Base-by-base conservation (phyloP, 2,113 vertebrate species). In the Alligator sinensis region DNA sequence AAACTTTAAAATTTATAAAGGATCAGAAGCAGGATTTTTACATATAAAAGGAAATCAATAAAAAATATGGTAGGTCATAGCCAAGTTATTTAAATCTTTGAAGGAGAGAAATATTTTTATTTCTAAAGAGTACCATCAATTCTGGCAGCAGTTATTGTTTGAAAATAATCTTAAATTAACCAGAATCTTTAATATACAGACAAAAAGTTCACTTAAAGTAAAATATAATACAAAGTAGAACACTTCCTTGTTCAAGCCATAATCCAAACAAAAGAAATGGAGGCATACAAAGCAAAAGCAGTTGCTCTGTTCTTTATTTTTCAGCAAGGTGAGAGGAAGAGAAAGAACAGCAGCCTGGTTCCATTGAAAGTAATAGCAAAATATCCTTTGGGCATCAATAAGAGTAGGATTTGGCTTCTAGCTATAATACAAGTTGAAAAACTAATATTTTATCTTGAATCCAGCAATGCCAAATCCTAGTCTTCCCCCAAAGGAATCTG, bases 41-140 rank as follows among this genome's bases (percentile, higher is more conserved):
- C 38, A 63, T 1, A 0, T 27, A 84, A 94, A 87, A 38, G 55
- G 62, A 79, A 87, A 75, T 11, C 74, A 22, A 58, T 82, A 54
- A 10, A 64, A 90, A 54, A 92, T 62, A 66, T 78, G 17, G 22
- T 9, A 30, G 7, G 8, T 77, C 15, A 86, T 57, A 89, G 81
- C 83, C 2, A 3, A 95, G 64, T 86, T 96, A 96, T 30, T 86
- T 60, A 87, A 93, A 84, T 77, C 60, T 66, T 25, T 63, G n/a
- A 59, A 91, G 59, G 25, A 92, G 58, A 77, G 54, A 7, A 72
- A 81, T 18, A 77, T 47, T 47, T 47, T 47, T 47, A 47, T 47
- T 47, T 47, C 47, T 47, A 47, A 47, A 47, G 57, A 17, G 57
- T 25, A 12, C 22, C 38, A 77, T 80, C 19, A 74, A 5, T 8